Conservation (phyloP, 2,113 vertebrate genomes). For the Chloebia gouldiae region DNA sequence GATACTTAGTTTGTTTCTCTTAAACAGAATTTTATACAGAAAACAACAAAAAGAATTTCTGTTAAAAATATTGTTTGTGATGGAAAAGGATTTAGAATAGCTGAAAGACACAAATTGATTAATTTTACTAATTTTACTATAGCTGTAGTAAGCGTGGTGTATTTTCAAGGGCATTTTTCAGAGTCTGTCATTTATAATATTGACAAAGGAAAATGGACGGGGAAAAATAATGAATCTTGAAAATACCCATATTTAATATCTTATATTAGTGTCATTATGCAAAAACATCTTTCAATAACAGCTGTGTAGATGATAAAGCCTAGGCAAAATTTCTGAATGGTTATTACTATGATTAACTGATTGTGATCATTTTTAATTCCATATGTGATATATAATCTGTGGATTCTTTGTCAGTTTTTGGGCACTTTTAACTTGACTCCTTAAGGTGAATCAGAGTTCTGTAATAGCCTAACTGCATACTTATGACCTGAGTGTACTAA, state of each 20-base stretch:
- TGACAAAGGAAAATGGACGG: background rate
- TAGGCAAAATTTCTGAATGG: background rate
- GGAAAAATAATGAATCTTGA: background rate
- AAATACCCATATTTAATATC: background rate
- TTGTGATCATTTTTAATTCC: background rate
- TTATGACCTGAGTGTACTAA: background rate
- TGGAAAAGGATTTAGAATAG: background rate
- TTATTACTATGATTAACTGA: background rate
- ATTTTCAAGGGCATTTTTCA: background rate
- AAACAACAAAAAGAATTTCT: background rate
- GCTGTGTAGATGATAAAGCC: background rate
- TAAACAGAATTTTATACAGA: background rate
- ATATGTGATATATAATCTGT: background rate
- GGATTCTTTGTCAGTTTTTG: background rate
- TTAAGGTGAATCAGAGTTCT: background rate
- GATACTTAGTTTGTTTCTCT: background rate
- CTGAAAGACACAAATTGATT: background rate
- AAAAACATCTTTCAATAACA: background rate
- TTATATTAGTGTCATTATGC: rapidly evolving
- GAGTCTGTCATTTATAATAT: background rate
- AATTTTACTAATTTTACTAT: background rate
- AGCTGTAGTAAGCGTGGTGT: background rate
- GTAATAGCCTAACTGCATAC: background rate
- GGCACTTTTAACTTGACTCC: background rate
- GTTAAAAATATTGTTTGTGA: background rate